Base-by-base conservation (phyloP, 1,140 invertebrate genomes). In the Phthorimaea operculella region DNA sequence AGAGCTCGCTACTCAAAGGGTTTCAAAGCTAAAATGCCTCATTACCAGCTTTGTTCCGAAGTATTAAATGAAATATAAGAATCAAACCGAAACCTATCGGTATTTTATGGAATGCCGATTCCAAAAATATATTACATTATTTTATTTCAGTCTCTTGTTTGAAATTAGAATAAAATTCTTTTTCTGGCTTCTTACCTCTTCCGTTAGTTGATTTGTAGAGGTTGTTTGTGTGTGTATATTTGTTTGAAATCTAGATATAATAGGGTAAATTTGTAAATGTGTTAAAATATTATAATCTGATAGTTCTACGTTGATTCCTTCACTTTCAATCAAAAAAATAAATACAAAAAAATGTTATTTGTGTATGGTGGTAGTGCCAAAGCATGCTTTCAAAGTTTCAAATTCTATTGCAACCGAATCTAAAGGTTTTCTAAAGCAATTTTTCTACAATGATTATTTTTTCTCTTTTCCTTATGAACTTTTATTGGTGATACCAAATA, bases 191-290 rank as follows among this genome's bases (percentile, higher is more conserved):
- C n/a, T n/a, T 72, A 77, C 76, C 74, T 79, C 76, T 76, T 72
- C 59, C 33, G 57, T 68, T 60, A 63, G 58, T 36, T 51, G 44
- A 59, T 52, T 53, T 50, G 59, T 63, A 63, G 51, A 50, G 54
- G 53, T 72, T 68, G 64, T 71, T 70, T 72, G 68, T 75, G 76
- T 79, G 75, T 83, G 79, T 83, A 80, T 80, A 82, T 81, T 79
- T 70, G 78, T 83, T 83, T 77, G 66, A 68, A 60, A 61, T 66
- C 55, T 71, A 69, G 64, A 59, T 81, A 75, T 81, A 76, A 72
- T 83, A 81, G 72, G 69, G 69, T 76, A 79, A 80, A 81, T 77
- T 79, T 80, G 76, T 79, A 76, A 76, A 79, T 74, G 72, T 72
- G 64, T 47, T 47, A 16, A 58, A 47, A 66, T 28, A 62, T 60